Evolutionary conservation across 2,888 invertebrate species (phyloP).

Genomic region (Sisyra terminalis): DNA sequence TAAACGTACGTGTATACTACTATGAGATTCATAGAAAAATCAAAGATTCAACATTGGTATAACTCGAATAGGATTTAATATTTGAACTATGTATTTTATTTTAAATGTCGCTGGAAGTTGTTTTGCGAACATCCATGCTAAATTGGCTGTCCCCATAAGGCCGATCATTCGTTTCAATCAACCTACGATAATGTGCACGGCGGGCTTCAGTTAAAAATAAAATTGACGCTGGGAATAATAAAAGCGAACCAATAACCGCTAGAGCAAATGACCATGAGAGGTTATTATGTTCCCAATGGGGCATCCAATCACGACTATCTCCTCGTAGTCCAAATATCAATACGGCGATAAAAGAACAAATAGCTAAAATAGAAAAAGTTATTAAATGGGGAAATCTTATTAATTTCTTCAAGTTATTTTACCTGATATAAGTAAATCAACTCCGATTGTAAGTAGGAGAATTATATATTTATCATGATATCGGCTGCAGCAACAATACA

Average conservation of each 20-base stretch:
- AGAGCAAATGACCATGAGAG: constrained; percentile 89
- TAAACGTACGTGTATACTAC: no score
- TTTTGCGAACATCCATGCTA: constrained; percentile 47
- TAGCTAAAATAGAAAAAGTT: constrained; percentile 32
- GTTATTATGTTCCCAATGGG: constrained; percentile 89
- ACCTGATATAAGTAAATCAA: constrained; percentile 53
- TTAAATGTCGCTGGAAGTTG: constrained; percentile 55
- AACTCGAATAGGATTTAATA: no score
- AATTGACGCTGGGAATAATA: constrained; percentile 58
- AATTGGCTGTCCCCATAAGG: constrained; percentile 33
- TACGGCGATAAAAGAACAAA: constrained; percentile 69
- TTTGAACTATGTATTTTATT: no score
- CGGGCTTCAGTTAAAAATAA: constrained; percentile 73
- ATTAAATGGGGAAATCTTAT: no score
- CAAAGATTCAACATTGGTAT: no score
- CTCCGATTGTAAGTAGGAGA: constrained; percentile 55
- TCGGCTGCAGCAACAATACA: constrained; percentile 57
- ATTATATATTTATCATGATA: constrained; percentile 62
- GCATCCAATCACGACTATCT: constrained; percentile 90
- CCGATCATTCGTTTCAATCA: constrained; percentile 49
- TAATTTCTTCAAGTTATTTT: constrained; percentile 11
- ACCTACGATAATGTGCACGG: constrained; percentile 54
- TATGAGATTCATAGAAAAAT: no score
- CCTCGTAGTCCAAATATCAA: constrained; percentile 81
- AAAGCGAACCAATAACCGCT: constrained; percentile 61